Evolutionary conservation across 1,140 invertebrate genomes (phyloP).

Genomic region (Trypoxylus dichotomus): DNA sequence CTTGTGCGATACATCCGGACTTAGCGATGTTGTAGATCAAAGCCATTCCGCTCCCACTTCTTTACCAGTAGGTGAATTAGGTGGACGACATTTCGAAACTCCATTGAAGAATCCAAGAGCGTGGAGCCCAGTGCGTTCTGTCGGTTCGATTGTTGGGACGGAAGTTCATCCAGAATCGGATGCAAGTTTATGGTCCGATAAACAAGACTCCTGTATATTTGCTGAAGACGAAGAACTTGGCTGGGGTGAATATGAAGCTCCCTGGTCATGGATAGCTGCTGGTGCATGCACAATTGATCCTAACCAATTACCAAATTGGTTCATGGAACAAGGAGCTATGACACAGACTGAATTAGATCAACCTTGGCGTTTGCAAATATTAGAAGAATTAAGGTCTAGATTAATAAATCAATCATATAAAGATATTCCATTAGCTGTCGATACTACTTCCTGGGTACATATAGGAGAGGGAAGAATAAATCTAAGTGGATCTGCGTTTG

Average conservation of each 20-base stretch:
- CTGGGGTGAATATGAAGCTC: conserved; percentile 75
- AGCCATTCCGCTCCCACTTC: conserved; percentile 60
- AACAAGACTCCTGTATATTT: conserved; percentile 71
- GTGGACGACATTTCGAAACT: conserved; percentile 55
- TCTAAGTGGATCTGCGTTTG: conserved; percentile 62
- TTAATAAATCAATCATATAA: conserved; percentile 45
- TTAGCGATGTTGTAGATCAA: conserved; percentile 62
- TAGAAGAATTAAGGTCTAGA: conserved; percentile 68
- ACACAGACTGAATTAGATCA: conserved; percentile 67
- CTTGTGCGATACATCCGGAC: conserved; percentile 54
- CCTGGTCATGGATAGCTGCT: conserved; percentile 75
- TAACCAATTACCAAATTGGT: conserved; percentile 76
- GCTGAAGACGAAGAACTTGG: conserved; percentile 74
- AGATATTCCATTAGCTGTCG: conserved; percentile 65
- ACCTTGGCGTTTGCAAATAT: conserved; percentile 73
- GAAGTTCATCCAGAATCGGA: conserved; percentile 81
- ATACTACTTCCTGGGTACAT: conserved; percentile 82
- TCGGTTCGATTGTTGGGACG: conserved; percentile 75
- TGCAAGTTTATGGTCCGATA: conserved; percentile 72
- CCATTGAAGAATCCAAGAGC: conserved; percentile 70
- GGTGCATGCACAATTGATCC: conserved; percentile 75
- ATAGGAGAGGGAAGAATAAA: conserved; percentile 73
- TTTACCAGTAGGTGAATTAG: conserved; percentile 48
- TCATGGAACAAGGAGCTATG: conserved; percentile 55
- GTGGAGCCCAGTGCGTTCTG: conserved; percentile 80